Evolutionary conservation across 2,113 vertebrate species (phyloP).

Genomic region (Baryphthengus martii): DNA sequence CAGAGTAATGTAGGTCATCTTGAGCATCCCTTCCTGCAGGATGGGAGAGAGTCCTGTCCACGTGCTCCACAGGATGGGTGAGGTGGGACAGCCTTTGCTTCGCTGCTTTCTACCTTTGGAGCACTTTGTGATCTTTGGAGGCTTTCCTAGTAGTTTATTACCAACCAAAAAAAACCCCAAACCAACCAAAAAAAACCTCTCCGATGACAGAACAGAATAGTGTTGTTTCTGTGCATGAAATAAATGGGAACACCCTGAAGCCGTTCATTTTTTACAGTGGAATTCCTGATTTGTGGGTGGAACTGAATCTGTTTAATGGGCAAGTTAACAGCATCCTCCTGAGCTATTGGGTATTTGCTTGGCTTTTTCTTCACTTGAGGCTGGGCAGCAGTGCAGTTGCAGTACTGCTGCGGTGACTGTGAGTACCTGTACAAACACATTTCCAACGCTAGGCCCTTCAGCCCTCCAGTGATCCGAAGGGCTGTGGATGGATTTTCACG

Average conservation of each 20-base stretch:
- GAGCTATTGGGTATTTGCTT: not conserved
- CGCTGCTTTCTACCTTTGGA: not conserved
- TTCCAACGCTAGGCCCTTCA: not conserved
- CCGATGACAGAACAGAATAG: not conserved
- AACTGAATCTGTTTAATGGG: not conserved
- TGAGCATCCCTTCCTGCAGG: not conserved
- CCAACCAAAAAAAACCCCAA: not conserved
- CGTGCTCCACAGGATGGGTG: fast-evolving
- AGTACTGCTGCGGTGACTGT: too few species aligned
- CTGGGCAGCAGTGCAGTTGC: too few species aligned
- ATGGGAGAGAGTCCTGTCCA: not conserved
- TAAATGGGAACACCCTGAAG: too few species aligned
- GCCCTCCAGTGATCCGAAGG: not conserved
- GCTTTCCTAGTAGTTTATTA: not conserved
- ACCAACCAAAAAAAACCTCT: too few species aligned
- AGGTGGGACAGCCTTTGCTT: fast-evolving
- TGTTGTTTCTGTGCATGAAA: not conserved
- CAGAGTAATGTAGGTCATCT: not conserved
- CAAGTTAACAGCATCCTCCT: not conserved
- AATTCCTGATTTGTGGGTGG: not conserved
- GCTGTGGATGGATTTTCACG: not conserved
- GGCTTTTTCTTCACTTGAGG: too few species aligned
- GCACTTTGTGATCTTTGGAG: not conserved
- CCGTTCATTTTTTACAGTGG: not conserved
- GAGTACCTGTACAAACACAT: not conserved